Percentiles rank a stretch among this genome's conserved stretches.
Evolutionary conservation across 2,797 vertebrate species (phyloP).

Genomic region (Fratercula arctica): DNA sequence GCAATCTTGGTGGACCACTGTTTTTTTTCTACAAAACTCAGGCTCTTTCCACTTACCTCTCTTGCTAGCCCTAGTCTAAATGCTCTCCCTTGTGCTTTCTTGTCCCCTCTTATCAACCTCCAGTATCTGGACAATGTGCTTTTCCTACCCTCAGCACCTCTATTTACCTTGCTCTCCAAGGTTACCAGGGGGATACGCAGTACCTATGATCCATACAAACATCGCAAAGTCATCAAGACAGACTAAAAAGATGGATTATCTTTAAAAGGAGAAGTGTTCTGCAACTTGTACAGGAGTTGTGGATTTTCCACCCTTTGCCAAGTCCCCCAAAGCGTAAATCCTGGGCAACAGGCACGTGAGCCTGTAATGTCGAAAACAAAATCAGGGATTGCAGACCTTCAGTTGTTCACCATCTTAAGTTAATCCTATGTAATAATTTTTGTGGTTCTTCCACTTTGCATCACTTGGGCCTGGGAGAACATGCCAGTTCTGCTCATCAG

Average conservation of each 20-base stretch:
- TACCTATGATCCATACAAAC: not conserved
- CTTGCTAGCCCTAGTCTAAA: not conserved
- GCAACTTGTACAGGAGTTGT: not conserved
- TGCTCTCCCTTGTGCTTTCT: not conserved
- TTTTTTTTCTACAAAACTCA: not conserved
- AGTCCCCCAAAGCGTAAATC: not conserved
- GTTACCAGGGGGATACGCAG: not conserved
- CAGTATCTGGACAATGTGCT: not conserved
- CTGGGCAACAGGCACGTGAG: not conserved
- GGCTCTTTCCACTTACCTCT: not conserved
- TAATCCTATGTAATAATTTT: not conserved
- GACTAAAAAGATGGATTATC: not conserved
- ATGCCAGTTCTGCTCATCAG: not conserved
- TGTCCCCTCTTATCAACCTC: not conserved
- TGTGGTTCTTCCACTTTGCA: not conserved
- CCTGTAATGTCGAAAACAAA: not conserved
- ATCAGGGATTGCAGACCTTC: not conserved
- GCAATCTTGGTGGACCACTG: not conserved
- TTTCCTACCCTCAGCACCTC: constrained; percentile 25
- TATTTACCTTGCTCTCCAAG: not conserved
- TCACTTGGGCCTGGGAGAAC: not conserved
- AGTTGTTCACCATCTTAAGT: not conserved
- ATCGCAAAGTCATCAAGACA: not conserved
- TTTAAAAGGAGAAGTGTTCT: not conserved
- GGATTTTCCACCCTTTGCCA: not conserved